A percentile compares a stretch with the other conserved stretches of the same genome.
These are phyloP conservation scores for Liopterus haemorrhoidalis DNA, from an alignment of 2,888 invertebrate genomes.

Conservation along the genomic window DNA sequence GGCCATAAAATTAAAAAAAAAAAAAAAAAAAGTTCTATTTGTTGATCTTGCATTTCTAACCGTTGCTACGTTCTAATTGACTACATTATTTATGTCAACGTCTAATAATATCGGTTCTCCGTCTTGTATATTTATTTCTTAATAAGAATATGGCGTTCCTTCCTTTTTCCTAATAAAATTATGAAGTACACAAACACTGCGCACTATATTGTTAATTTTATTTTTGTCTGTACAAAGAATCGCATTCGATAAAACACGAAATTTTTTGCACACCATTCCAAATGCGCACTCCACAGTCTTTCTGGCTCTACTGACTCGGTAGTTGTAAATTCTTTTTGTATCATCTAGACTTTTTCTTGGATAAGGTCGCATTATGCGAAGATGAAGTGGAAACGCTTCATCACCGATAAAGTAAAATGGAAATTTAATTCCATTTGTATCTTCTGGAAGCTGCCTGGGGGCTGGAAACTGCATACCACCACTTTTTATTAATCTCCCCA, in stretches of 20 bases:
- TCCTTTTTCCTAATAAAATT: slow-evolving; percentile 29
- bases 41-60: too few relatives aligned
- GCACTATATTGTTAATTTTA: slow-evolving; percentile 25
- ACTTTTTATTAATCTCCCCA: slow-evolving; percentile 25
- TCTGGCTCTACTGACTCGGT: slow-evolving; percentile 28
- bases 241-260: slow-evolving; percentile 26
- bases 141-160: too few relatives aligned
- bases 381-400: slow-evolving; percentile 32
- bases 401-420: slow-evolving; percentile 31
- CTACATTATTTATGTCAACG: too few relatives aligned
- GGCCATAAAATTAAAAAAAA: too few relatives aligned
- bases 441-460: slow-evolving; percentile 18
- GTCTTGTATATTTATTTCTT: too few relatives aligned
- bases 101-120: too few relatives aligned
- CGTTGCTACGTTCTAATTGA: too few relatives aligned
- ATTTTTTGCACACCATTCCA: slow-evolving; percentile 33
- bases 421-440: slow-evolving; percentile 21
- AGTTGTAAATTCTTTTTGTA: slow-evolving; percentile 29
- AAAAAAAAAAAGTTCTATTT: too few relatives aligned
- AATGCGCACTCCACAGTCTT: slow-evolving; percentile 26
- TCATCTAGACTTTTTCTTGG: slow-evolving; percentile 28
- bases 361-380: slow-evolving; percentile 33
- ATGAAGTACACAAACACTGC: slow-evolving; percentile 30
- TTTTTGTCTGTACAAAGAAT: slow-evolving; percentile 25
- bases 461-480: slow-evolving; percentile 23